Evolutionary conservation across 2,113 vertebrate genomes (phyloP).

Genomic region (Triplophysa tibetana): DNA sequence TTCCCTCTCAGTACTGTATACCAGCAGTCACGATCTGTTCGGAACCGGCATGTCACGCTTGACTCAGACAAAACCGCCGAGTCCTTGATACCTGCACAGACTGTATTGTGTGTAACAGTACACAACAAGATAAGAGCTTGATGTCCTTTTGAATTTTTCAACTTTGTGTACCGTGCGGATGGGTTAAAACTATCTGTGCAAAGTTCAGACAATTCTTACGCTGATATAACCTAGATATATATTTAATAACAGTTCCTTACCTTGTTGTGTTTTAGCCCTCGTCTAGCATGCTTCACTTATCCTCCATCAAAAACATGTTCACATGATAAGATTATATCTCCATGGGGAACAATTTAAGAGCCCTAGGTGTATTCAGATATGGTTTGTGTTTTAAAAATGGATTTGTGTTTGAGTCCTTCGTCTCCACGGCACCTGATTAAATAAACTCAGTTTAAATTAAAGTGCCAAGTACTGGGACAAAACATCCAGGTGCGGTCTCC

Average conservation of each 20-base stretch:
- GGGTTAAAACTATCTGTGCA: constrained; percentile 5
- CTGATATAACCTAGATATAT: constrained; percentile 1
- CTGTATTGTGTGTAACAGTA: constrained; percentile 8
- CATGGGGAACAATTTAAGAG: not conserved
- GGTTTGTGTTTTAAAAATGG: not conserved
- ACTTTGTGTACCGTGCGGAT: constrained; percentile 1
- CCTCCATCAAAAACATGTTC: not conserved
- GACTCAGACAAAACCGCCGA: constrained; percentile 1
- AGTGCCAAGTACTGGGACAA: not conserved
- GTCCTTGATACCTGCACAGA: not conserved
- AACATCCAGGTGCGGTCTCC: not conserved
- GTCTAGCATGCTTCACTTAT: not conserved
- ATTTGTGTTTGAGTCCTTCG: not conserved
- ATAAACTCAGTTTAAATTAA: constrained; percentile 13
- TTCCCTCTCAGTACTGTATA: constrained; percentile 11
- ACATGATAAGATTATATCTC: not conserved
- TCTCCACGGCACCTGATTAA: not conserved
- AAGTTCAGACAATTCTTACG: constrained; percentile 18
- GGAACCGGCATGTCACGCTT: not conserved
- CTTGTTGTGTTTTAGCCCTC: not conserved
- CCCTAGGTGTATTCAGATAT: not conserved
- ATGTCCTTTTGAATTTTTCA: constrained; percentile 11
- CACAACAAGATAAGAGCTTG: not conserved
- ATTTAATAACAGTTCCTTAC: not conserved
- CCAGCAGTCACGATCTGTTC: not conserved